phyloP scores from a whole-genome alignment of 2,113 vertebrate genomes.

The Rhinolophus ferrumequinum region DNA sequence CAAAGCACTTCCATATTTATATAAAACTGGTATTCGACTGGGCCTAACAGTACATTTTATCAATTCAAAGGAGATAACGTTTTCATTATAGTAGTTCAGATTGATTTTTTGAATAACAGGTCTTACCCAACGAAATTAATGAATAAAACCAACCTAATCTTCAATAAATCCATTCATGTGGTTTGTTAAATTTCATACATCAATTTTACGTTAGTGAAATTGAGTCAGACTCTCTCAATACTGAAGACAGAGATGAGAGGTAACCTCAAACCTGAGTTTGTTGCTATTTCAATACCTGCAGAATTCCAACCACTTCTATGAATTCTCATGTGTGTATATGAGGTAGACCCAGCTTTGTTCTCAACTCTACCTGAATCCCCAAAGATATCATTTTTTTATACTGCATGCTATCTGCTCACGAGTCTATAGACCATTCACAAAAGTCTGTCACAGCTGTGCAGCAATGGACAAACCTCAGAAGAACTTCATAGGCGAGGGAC shows the following conservation, averaged over 20 bases:
- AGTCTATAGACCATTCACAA: not conserved
- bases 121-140: constrained; percentile 78
- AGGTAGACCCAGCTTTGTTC: not conserved
- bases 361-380: not conserved
- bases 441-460: not conserved
- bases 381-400: not conserved
- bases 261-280: constrained; percentile 13
- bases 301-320: constrained; percentile 53
- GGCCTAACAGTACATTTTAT: not conserved
- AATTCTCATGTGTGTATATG: not conserved
- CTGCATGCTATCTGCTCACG: not conserved
- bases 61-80: constrained; percentile 25
- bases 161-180: constrained; percentile 62
- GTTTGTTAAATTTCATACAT: constrained; percentile 69
- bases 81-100: constrained; percentile 49
- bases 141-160: constrained; percentile 75
- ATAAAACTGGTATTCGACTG: not conserved
- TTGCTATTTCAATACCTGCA: not conserved
- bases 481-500: not conserved
- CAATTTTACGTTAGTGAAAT: constrained; percentile 62
- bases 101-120: constrained; percentile 70
- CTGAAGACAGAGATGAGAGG: constrained; percentile 66
- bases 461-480: not conserved
- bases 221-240: constrained; percentile 76
- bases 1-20: constrained; percentile 6